Evolutionary conservation across 1,140 invertebrate species (phyloP).

Genomic region (Copidosoma floridanum): DNA sequence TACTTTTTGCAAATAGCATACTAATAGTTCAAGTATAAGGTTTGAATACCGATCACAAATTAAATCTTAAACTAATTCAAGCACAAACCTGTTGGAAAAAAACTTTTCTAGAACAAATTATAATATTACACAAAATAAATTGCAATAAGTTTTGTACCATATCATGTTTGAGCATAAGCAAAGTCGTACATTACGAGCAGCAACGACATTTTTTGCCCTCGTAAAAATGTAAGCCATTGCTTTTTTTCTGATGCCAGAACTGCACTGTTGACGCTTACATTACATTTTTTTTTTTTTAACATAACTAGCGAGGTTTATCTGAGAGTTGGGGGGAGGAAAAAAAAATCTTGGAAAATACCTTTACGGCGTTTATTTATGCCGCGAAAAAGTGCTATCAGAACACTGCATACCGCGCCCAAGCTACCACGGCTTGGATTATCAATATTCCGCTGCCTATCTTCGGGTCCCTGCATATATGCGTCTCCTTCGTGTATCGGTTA

Average conservation of each 20-base stretch:
- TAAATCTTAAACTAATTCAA: too few relatives aligned
- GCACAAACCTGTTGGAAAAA: too few relatives aligned
- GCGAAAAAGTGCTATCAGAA: conserved; percentile 25
- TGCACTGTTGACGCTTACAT: conserved; percentile 20
- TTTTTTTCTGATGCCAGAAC: conserved; percentile 3
- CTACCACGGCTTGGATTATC: conserved; percentile 15
- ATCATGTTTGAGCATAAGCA: background rate
- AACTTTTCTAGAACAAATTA: too few relatives aligned
- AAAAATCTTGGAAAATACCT: conserved; percentile 27
- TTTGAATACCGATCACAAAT: too few relatives aligned
- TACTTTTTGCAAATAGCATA: too few relatives aligned
- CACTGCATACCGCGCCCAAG: conserved; percentile 13
- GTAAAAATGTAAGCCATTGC: background rate
- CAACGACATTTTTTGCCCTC: conserved; percentile 5
- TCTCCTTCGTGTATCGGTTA: conserved; percentile 21
- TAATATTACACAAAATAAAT: too few relatives aligned
- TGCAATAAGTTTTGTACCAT: too few relatives aligned
- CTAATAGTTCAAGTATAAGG: too few relatives aligned
- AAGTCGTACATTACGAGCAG: conserved; percentile 8
- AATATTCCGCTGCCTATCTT: conserved; percentile 27
- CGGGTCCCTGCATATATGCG: background rate
- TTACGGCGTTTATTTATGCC: conserved; percentile 26
- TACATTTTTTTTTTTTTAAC: too few relatives aligned
- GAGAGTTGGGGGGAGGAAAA: too few relatives aligned
- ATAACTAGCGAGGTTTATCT: too few relatives aligned